These are phyloP conservation scores for Balaeniceps rex DNA, from an alignment of 2,113 vertebrate species.

Conservation along the genomic window DNA sequence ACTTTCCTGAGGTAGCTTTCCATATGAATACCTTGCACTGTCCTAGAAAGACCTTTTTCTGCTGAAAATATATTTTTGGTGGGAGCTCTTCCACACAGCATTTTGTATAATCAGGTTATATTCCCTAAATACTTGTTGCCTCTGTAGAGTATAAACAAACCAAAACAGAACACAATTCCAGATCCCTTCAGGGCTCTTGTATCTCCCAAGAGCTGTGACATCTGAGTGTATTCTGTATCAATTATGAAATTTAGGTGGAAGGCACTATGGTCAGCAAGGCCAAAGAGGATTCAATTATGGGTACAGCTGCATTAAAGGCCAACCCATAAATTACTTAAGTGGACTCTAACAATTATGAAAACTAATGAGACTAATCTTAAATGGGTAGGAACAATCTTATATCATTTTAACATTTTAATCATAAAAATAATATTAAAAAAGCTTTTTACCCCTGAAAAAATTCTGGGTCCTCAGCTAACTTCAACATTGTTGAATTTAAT, in stretches of 20 bases:
- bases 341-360: slow-evolving; percentile 39
- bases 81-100: neutral
- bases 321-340: slow-evolving; percentile 38
- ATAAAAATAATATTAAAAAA: slow-evolving; percentile 45
- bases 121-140: neutral
- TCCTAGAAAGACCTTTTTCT: neutral
- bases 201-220: neutral
- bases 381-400: slow-evolving; percentile 17
- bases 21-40: neutral
- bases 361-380: slow-evolving; percentile 47
- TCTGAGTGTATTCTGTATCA: slow-evolving; percentile 1
- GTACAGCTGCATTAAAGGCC: neutral
- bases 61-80: neutral
- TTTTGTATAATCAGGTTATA: neutral
- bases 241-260: slow-evolving; percentile 29
- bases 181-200: neutral
- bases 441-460: neutral
- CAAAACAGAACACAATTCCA: neutral
- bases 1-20: neutral
- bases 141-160: neutral
- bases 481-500: neutral
- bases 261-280: slow-evolving; percentile 24
- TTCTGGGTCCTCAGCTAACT: neutral
- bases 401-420: slow-evolving; percentile 54
- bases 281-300: slow-evolving; percentile 43